Percentiles rank a stretch among this genome's conserved stretches.
phyloP scores from a whole-genome alignment of 2,888 invertebrate species.

The Melieria picta region DNA sequence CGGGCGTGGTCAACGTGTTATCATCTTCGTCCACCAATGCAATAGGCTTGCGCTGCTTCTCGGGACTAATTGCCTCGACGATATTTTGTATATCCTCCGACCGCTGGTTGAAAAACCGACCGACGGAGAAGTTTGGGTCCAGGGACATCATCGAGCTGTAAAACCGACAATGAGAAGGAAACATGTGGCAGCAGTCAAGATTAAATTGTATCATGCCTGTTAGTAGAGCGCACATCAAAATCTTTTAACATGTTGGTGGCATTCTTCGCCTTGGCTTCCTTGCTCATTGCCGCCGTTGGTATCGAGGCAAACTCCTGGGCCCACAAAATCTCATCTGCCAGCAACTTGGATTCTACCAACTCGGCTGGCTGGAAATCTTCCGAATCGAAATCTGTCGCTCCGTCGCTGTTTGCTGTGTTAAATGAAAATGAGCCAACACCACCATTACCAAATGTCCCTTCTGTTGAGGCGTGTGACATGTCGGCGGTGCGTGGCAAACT shows the following conservation, averaged over 20 bases:
- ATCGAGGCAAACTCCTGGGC: conserved; percentile 61
- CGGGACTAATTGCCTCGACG: conserved; percentile 49
- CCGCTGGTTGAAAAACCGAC: conserved; percentile 59
- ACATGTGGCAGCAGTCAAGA: not conserved
- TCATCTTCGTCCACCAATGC: conserved; percentile 47
- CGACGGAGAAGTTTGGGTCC: conserved; percentile 61
- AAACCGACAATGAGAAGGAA: conserved; percentile 7
- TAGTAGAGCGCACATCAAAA: conserved; percentile 40
- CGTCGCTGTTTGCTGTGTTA: conserved; percentile 32
- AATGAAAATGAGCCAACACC: conserved; percentile 48
- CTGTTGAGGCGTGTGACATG: conserved; percentile 46
- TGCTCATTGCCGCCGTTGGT: conserved; percentile 56
- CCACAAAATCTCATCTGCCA: conserved; percentile 62
- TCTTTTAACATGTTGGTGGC: conserved; percentile 33
- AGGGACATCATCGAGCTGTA: conserved; percentile 52
- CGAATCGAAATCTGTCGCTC: conserved; percentile 18
- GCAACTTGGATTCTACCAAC: conserved; percentile 59
- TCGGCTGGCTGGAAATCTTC: conserved; percentile 61
- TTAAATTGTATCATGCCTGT: conserved; percentile 47
- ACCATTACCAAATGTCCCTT: conserved; percentile 50
- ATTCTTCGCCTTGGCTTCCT: conserved; percentile 50
- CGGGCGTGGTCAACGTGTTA: conserved; percentile 31
- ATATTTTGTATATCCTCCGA: conserved; percentile 60
- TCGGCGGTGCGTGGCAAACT: conserved; percentile 62
- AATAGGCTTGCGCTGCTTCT: conserved; percentile 46